Evolutionary conservation across 2,797 vertebrate genomes (phyloP).

Genomic region (Menidia menidia): DNA sequence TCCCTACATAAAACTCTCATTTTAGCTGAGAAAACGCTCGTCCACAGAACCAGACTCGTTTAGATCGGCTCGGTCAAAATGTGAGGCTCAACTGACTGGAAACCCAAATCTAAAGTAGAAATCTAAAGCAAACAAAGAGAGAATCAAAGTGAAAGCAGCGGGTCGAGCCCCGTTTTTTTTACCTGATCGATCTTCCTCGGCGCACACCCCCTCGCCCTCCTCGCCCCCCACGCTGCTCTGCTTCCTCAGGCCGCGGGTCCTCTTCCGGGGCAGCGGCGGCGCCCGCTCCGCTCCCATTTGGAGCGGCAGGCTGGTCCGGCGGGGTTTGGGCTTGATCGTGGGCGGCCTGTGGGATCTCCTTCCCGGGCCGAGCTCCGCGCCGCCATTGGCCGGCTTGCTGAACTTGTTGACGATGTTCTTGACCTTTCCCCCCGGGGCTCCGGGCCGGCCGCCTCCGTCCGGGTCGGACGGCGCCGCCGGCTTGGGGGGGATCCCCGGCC

Average conservation of each 20-base stretch:
- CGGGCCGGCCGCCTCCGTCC: slow-evolving; percentile 2
- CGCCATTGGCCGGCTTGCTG: slow-evolving; percentile 21
- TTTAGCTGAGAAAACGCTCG: neutral
- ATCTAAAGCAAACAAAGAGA: no score
- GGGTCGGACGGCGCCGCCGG: slow-evolving; percentile 14
- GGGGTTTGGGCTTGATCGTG: slow-evolving; percentile 70
- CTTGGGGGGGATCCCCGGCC: slow-evolving; percentile 68
- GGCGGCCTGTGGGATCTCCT: slow-evolving; percentile 60
- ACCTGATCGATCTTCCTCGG: slow-evolving; percentile 75
- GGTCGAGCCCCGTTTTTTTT: no score
- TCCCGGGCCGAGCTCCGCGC: rapidly evolving
- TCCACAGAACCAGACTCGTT: no score
- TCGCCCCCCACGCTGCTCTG: slow-evolving; percentile 11
- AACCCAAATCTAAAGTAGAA: no score
- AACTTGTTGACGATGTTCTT: slow-evolving; percentile 74
- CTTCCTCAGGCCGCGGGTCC: slow-evolving; percentile 45
- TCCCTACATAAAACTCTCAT: no score
- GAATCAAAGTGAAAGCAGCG: no score
- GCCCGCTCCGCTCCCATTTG: slow-evolving; percentile 33
- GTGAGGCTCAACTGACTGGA: no score
- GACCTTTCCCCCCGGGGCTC: slow-evolving; percentile 70
- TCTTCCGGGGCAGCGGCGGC: slow-evolving; percentile 79
- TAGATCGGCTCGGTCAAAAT: no score
- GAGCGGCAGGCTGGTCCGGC: neutral
- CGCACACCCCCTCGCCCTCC: slow-evolving; percentile 20